Conservation (phyloP, 2,113 vertebrate genomes). For the Phocoena phocoena region DNA sequence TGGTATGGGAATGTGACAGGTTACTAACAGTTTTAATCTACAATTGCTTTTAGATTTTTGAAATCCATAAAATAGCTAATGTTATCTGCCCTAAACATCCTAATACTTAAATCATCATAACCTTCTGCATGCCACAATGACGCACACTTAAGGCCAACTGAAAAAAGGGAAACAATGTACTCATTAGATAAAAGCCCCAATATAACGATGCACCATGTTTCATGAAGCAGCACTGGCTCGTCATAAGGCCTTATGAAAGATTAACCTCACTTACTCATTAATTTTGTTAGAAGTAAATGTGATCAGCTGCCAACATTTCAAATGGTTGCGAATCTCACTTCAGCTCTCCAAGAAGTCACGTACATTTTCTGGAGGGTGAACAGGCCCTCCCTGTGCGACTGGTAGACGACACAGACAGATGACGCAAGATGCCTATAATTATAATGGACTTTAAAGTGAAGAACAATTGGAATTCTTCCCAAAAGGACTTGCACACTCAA, state of each 20-base stretch:
- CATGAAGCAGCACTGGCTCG: constrained; percentile 58
- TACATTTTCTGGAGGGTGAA: constrained; percentile 73
- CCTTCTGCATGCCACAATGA: constrained; percentile 59
- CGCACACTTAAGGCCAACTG: constrained; percentile 62
- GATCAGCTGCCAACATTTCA: constrained; percentile 78
- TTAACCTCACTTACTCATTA: constrained; percentile 64
- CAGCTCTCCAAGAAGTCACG: constrained; percentile 66
- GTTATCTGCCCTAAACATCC: constrained; percentile 75
- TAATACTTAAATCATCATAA: constrained; percentile 66
- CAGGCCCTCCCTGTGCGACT: constrained; percentile 69
- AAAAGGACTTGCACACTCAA: constrained; percentile 81
- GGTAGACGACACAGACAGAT: constrained; percentile 64
- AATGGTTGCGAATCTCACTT: constrained; percentile 73
- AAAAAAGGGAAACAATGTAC: constrained; percentile 56
- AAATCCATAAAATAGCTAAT: constrained; percentile 68
- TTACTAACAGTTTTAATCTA: constrained; percentile 68
- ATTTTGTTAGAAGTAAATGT: constrained; percentile 76
- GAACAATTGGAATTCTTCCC: constrained; percentile 73
- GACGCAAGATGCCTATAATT: constrained; percentile 59
- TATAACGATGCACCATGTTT: constrained; percentile 12
- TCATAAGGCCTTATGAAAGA: constrained; percentile 64
- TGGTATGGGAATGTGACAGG: constrained; percentile 71
- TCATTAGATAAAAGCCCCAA: constrained; percentile 49
- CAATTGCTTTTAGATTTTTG: constrained; percentile 71
- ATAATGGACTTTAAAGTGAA: constrained; percentile 68